Base-by-base conservation (phyloP, 1,140 invertebrate genomes). In the Cydia fagiglandana region DNA sequence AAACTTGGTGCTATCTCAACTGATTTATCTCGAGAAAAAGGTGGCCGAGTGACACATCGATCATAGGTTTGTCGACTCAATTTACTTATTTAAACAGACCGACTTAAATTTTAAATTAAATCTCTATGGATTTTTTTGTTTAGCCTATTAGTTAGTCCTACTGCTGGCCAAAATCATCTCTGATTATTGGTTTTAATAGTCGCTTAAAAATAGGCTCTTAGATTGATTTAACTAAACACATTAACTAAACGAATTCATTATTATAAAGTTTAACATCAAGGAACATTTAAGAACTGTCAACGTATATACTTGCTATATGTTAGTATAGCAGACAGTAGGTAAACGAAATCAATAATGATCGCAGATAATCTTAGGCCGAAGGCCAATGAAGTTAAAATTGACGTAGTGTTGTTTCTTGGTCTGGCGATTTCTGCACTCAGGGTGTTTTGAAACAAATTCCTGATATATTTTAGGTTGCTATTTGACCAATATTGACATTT, bases 31-130 rank as follows among this genome's bases (percentile, higher is more conserved):
- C 77, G 50, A 80, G 83, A 75, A 78, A 81, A 70, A 84, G 78
- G 78, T 68, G 77, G 77, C 75, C 77, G 79, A 78, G 75, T 80
- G 80, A 30, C 83, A 80, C 88, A 92, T 92, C 90, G 77, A 92
- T 92, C 90, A 91, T 90, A 86, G 89, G 91, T 91, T 90, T 88
- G 87, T 91, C 80, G 82, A 86, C 76, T 85, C 80, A 74, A 82
- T 84, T 88, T 87, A 90, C 30, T 12, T 41, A 41, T 41, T 24
- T 90, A 89, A 90, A 83, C 28, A n/a, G 30, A 41, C 66, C n/a
- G 66, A 38, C 34, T 38, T 73, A 1, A 12, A 47, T 15, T n/a
- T 88, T 84, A 83, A 68, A 47, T 79, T 73, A 24, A 20, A 24
- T 47, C 17, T 17, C 73, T 70, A 77, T 70, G 74, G 70, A 70